Evolutionary conservation across 92 coral and sea anemone genomes (phyloP).

Genomic region (Plumapathes pennacea): DNA sequence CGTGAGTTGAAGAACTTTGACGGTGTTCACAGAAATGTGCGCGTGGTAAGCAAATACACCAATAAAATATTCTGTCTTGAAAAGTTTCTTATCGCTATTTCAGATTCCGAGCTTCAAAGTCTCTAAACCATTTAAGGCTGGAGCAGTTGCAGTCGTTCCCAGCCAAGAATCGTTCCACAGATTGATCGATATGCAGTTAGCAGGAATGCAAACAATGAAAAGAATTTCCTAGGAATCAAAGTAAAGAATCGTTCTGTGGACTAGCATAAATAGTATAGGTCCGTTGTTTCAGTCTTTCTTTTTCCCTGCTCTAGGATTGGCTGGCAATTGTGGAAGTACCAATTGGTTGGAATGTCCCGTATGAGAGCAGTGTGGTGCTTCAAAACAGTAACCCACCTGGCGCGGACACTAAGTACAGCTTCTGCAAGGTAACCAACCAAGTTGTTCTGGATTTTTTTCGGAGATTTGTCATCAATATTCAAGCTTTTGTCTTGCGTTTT

Average conservation of each 20-base stretch:
- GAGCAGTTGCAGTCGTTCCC: no score
- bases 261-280: no score
- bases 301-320: conserved; percentile 33
- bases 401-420: conserved; percentile 51
- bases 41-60: conserved; percentile 43
- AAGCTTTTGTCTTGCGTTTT: not conserved
- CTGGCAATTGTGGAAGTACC: conserved; percentile 56
- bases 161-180: no score
- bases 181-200: no score
- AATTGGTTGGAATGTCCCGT: conserved; percentile 35
- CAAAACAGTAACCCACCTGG: conserved; percentile 20
- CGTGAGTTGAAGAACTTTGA: conserved; percentile 58
- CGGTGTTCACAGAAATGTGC: conserved; percentile 38
- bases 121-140: no score
- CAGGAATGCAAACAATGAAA: no score
- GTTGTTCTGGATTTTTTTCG: not conserved
- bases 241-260: no score
- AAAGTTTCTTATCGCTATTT: not conserved
- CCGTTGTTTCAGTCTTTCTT: not conserved
- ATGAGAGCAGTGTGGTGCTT: conserved; percentile 17
- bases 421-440: conserved; percentile 42
- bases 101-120: no score
- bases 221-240: no score
- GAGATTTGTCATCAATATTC: not conserved
- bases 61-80: no score